A percentile compares a stretch with the other conserved stretches of the same genome.
These are phyloP conservation scores for Andinoacara biseriatus DNA, from an alignment of 2,113 vertebrate genomes.

Conservation along the genomic window DNA sequence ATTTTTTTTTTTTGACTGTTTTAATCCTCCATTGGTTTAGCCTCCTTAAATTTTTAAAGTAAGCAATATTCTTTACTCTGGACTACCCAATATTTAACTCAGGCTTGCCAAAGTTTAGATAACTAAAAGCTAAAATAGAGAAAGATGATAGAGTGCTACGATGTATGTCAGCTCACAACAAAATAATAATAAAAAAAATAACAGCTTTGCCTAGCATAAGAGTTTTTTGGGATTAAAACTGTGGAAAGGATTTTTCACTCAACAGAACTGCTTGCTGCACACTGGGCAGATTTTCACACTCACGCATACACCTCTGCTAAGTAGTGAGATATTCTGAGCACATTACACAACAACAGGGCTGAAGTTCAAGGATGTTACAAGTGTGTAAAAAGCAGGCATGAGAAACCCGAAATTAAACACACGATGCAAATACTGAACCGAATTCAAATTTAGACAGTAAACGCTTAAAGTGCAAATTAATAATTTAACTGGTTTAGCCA, in stretches of 20 bases:
- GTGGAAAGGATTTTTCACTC: conserved; percentile 23
- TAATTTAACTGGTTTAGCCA: not conserved
- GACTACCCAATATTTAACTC: not conserved
- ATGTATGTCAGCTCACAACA: not conserved
- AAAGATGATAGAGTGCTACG: not conserved
- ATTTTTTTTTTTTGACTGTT: not conserved
- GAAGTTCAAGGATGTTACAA: conserved; percentile 49
- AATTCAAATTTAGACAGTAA: not conserved
- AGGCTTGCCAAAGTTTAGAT: not conserved
- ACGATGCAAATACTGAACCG: not conserved
- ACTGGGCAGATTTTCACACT: conserved; percentile 35
- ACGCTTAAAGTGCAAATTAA: not conserved
- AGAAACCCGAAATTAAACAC: conserved; percentile 21
- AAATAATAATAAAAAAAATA: not conserved
- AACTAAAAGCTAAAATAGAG: not conserved
- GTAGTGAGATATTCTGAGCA: conserved; percentile 49
- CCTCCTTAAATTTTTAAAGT: not conserved
- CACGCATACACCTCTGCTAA: conserved; percentile 47
- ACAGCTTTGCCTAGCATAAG: not conserved
- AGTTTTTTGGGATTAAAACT: not conserved
- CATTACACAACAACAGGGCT: conserved; percentile 52
- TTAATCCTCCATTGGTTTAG: conserved; percentile 1
- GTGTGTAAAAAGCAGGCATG: conserved; percentile 15
- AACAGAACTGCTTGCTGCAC: not conserved
- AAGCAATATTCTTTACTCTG: not conserved